phyloP scores from a whole-genome alignment of 2,113 vertebrate species.

The Tauraco erythrolophus region DNA sequence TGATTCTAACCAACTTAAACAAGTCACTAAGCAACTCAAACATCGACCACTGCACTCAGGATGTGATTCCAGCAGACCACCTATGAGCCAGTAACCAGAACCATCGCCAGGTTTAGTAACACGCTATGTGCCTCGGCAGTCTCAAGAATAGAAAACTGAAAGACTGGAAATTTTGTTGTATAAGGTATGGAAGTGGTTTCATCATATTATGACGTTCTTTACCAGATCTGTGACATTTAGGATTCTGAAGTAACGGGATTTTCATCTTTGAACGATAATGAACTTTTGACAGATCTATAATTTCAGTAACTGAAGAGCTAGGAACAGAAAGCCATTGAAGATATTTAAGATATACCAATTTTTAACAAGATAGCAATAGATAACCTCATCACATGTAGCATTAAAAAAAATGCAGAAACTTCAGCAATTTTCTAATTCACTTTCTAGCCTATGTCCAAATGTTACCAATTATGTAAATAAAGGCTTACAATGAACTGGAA shows the following conservation, averaged over 20 bases:
- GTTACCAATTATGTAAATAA: background rate
- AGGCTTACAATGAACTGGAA: background rate
- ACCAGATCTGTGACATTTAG: background rate
- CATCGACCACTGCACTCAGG: background rate
- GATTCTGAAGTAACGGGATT: background rate
- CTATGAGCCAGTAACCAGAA: background rate
- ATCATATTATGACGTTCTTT: background rate
- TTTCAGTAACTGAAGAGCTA: background rate
- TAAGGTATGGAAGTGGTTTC: background rate
- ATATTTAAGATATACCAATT: background rate
- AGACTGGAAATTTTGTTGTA: background rate
- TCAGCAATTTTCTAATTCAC: background rate
- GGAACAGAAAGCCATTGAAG: background rate
- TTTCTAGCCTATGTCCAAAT: background rate
- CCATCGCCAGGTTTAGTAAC: accelerated
- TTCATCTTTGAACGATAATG: background rate
- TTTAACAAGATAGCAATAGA: background rate
- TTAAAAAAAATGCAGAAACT: background rate
- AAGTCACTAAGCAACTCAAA: background rate
- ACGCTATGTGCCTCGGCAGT: background rate
- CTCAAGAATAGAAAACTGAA: background rate
- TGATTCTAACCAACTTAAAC: accelerated
- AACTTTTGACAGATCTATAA: background rate
- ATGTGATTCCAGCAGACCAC: background rate
- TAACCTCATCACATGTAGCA: background rate